A percentile compares a stretch with the other conserved stretches of the same genome.
Evolutionary conservation across 2,797 vertebrate species (phyloP).

Genomic region (Anas flavirostris): DNA sequence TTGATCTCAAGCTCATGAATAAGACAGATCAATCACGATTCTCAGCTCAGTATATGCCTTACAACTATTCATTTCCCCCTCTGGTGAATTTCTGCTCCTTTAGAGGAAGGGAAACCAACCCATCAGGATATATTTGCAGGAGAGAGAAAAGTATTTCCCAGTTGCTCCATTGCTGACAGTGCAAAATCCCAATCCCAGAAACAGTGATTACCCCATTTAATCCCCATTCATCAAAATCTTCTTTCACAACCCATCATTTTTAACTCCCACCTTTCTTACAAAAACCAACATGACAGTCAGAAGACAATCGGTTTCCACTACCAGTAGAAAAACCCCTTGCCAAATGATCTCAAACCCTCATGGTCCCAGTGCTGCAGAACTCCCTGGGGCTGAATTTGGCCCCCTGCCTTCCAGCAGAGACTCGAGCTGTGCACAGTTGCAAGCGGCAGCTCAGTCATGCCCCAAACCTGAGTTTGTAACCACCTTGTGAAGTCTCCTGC

Average conservation of each 20-base stretch:
- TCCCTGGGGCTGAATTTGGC: neutral
- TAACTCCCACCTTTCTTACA: neutral
- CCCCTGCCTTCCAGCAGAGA: neutral
- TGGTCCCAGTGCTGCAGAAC: neutral
- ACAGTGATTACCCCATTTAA: neutral
- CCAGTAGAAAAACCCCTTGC: neutral
- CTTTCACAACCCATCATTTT: neutral
- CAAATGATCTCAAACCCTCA: neutral
- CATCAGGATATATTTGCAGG: neutral
- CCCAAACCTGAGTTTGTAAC: neutral
- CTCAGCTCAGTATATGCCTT: neutral
- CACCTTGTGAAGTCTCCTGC: slow-evolving; percentile 7
- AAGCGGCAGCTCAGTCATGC: neutral
- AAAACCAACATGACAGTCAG: neutral
- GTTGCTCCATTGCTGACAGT: neutral
- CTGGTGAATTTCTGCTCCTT: neutral
- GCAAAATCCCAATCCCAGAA: slow-evolving; percentile 8
- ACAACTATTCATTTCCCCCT: neutral
- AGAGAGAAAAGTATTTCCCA: neutral
- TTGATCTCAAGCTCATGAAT: neutral
- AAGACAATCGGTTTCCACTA: neutral
- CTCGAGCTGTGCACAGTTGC: neutral
- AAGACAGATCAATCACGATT: neutral
- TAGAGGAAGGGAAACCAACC: neutral
- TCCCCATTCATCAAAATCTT: neutral